These are phyloP conservation scores for Buceros bicornis DNA, from an alignment of 2,797 vertebrate species.

Conservation along the genomic window DNA sequence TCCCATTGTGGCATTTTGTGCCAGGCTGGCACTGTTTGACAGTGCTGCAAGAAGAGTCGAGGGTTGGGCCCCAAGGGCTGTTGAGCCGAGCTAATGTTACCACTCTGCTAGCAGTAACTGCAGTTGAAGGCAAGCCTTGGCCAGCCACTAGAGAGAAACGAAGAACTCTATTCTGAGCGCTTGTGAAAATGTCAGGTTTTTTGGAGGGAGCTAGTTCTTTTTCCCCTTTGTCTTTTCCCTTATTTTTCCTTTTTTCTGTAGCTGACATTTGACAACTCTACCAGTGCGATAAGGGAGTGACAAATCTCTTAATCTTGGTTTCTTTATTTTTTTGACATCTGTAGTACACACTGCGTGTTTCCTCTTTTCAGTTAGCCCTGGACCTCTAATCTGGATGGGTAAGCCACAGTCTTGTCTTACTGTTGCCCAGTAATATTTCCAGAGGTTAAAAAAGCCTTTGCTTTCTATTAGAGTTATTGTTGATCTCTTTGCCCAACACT, in stretches of 20 bases:
- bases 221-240: neutral
- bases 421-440: neutral
- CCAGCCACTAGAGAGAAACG: constrained; percentile 6
- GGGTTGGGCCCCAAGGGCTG: neutral
- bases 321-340: neutral
- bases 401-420: neutral
- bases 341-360: accelerated
- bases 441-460: neutral
- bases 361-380: neutral
- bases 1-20: neutral
- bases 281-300: neutral
- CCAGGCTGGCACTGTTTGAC: neutral
- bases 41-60: neutral
- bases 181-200: neutral
- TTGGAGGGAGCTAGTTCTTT: neutral
- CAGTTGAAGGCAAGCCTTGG: neutral
- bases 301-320: neutral
- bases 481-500: too few relatives aligned
- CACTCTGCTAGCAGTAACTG: neutral
- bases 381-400: neutral
- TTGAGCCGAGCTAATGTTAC: neutral
- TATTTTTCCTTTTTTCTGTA: neutral
- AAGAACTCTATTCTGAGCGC: neutral
- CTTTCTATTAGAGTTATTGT: neutral
- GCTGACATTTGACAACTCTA: neutral